Percentiles rank a stretch among this genome's conserved stretches.
phyloP scores from a whole-genome alignment of 2,797 vertebrate species.

The Acridotheres tristis region DNA sequence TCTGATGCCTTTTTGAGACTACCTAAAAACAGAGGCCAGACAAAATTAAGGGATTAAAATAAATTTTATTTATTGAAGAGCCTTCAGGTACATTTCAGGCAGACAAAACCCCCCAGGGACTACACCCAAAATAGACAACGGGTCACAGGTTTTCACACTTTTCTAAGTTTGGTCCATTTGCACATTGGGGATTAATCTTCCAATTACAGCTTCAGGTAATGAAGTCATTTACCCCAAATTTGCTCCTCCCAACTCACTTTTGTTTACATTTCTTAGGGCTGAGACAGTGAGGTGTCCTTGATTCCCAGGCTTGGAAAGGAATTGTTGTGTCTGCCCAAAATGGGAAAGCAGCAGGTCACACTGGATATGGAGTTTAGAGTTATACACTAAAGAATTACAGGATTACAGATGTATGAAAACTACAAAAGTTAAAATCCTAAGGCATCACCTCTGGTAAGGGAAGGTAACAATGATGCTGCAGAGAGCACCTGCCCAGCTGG shows the following conservation, averaged over 20 bases:
- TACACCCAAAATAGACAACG: accelerated
- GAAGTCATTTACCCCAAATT: not conserved
- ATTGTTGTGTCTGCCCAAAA: not conserved
- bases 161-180: not conserved
- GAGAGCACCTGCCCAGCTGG: not conserved
- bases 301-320: not conserved
- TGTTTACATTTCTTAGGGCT: not conserved
- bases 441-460: not conserved
- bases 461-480: not conserved
- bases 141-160: not conserved
- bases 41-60: not conserved
- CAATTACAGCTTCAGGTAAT: not conserved
- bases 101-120: accelerated
- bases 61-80: not conserved
- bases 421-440: not conserved
- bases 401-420: not conserved
- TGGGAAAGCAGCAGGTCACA: not conserved
- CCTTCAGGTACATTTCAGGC: not conserved
- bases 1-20: not conserved
- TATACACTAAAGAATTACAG: not conserved
- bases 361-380: not conserved
- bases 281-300: not conserved
- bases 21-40: not conserved
- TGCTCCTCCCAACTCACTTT: not conserved
- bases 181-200: not conserved